phyloP scores from a whole-genome alignment of 1,140 invertebrate genomes.

The Atta texana region DNA sequence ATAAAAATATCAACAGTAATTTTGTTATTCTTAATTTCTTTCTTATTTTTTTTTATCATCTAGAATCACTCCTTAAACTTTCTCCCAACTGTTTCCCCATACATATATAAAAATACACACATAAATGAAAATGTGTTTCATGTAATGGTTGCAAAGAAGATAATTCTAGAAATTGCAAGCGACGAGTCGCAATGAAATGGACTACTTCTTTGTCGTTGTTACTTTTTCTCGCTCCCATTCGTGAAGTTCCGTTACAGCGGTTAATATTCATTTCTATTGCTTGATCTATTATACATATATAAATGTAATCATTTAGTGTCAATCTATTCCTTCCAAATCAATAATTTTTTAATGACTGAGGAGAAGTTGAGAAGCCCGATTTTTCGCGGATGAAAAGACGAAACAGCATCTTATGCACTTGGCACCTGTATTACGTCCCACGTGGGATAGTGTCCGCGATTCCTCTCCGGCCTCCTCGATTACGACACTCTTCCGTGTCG shows the following conservation, averaged over 20 bases:
- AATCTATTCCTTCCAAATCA: not conserved
- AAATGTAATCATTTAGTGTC: not conserved
- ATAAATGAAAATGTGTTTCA: not conserved
- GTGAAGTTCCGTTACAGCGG: slow-evolving; percentile 71
- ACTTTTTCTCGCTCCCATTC: slow-evolving; percentile 77
- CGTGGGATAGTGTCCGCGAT: slow-evolving; percentile 70
- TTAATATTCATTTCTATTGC: slow-evolving; percentile 52
- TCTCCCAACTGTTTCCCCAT: too few species aligned
- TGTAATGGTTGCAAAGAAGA: not conserved
- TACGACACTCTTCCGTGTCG: slow-evolving; percentile 78
- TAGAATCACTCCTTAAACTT: too few species aligned
- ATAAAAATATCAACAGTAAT: too few species aligned
- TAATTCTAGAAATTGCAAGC: not conserved
- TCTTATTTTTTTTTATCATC: too few species aligned
- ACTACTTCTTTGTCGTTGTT: slow-evolving; percentile 76
- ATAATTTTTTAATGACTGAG: not conserved
- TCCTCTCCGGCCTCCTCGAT: slow-evolving; percentile 69
- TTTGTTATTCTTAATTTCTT: too few species aligned
- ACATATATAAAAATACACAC: not conserved
- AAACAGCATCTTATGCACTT: slow-evolving; percentile 7
- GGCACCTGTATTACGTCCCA: slow-evolving; percentile 72
- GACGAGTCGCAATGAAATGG: slow-evolving; percentile 34
- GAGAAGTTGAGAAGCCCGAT: not conserved
- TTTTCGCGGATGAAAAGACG: not conserved
- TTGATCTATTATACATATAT: slow-evolving; percentile 51